A percentile compares a stretch with the other conserved stretches of the same genome.
phyloP scores from a whole-genome alignment of 2,797 vertebrate species.

The Sorex maritimensis region DNA sequence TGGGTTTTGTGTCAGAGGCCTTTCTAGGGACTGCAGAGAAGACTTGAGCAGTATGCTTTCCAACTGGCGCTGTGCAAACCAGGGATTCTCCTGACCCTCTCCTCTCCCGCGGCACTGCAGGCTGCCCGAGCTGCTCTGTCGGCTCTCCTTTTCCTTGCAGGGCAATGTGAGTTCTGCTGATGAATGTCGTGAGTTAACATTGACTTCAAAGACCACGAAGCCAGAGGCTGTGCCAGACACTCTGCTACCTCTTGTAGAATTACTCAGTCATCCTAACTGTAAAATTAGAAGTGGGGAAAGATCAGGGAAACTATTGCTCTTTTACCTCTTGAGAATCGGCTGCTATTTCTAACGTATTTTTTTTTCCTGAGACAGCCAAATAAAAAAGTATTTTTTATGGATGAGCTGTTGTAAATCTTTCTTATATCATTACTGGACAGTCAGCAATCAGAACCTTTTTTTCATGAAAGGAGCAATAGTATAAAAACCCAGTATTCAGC shows the following conservation, averaged over 20 bases:
- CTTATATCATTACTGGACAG: constrained; percentile 19
- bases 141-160: too few relatives aligned
- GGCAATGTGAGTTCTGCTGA: constrained; percentile 46
- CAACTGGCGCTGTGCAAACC: neutral
- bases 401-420: neutral
- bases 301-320: constrained; percentile 69
- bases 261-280: constrained; percentile 62
- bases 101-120: neutral
- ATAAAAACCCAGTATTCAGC: constrained; percentile 60
- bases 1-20: constrained; percentile 49
- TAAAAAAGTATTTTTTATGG: constrained; percentile 27
- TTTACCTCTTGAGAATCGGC: constrained; percentile 62
- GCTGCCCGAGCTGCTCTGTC: neutral
- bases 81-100: neutral
- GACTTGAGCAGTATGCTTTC: neutral
- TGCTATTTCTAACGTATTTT: constrained; percentile 67
- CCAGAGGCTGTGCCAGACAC: constrained; percentile 75
- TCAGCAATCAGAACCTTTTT: constrained; percentile 7
- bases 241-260: constrained; percentile 84
- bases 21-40: constrained; percentile 13
- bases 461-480: neutral
- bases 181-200: constrained; percentile 57
- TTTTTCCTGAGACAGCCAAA: constrained; percentile 76
- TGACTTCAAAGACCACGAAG: constrained; percentile 64
- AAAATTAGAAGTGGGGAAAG: constrained; percentile 68